These are phyloP conservation scores for Tetramorium alpestre DNA, from an alignment of 1,140 invertebrate species.

Conservation along the genomic window DNA sequence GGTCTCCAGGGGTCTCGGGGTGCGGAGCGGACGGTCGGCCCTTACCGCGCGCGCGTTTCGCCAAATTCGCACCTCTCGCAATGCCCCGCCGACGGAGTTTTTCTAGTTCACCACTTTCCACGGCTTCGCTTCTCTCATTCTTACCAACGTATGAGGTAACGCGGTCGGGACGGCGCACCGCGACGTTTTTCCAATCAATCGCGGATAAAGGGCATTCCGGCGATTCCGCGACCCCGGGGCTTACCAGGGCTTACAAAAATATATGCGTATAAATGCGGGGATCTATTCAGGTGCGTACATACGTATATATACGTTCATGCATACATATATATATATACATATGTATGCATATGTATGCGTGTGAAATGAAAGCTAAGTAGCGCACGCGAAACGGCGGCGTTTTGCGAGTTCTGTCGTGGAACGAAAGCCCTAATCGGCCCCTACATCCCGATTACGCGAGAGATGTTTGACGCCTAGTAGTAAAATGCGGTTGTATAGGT, in stretches of 20 bases:
- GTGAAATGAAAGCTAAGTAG: not conserved
- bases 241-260: not conserved
- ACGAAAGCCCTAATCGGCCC: slow-evolving; percentile 8
- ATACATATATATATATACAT: not conserved
- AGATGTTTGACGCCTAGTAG: slow-evolving; percentile 15
- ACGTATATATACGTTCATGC: too few species aligned
- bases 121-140: not conserved
- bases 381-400: not conserved
- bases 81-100: not conserved
- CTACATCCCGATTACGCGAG: slow-evolving; percentile 5
- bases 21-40: too few species aligned
- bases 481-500: slow-evolving; percentile 5
- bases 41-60: too few species aligned
- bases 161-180: too few species aligned
- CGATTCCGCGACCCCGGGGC: not conserved
- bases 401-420: not conserved
- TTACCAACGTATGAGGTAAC: not conserved
- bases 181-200: slow-evolving; percentile 20
- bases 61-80: not conserved
- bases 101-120: slow-evolving; percentile 16
- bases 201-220: slow-evolving; percentile 16
- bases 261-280: not conserved
- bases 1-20: too few species aligned
- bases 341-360: not conserved
- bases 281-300: slow-evolving; percentile 12